A percentile compares a stretch with the other conserved stretches of the same genome.
These are phyloP conservation scores for Australoheros scitulus DNA, from an alignment of 2,113 vertebrate species.

Conservation along the genomic window DNA sequence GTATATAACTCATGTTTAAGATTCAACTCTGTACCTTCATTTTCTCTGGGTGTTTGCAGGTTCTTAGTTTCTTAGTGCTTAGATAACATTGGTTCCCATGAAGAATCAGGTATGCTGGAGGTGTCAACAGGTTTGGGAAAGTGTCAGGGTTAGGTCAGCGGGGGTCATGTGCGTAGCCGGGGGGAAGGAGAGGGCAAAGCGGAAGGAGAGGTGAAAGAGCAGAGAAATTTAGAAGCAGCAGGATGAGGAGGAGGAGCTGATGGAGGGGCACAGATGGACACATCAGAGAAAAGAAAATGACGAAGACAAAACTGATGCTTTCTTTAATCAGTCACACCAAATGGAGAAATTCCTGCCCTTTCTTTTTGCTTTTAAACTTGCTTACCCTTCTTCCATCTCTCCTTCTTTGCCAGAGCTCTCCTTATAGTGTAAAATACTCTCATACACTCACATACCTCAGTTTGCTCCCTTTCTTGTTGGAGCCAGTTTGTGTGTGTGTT, in stretches of 20 bases:
- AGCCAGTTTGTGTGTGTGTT: not conserved
- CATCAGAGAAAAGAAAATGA: conserved; percentile 59
- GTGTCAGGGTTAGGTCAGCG: conserved; percentile 66
- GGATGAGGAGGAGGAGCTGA: conserved; percentile 55
- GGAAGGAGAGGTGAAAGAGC: conserved; percentile 58
- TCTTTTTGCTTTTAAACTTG: not conserved
- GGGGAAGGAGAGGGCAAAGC: conserved; percentile 37
- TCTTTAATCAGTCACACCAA: conserved; percentile 44
- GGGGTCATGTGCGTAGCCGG: conserved; percentile 54
- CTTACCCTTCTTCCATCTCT: conserved; percentile 4
- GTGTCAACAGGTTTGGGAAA: conserved; percentile 67
- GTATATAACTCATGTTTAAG: not conserved
- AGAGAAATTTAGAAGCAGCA: conserved; percentile 12
- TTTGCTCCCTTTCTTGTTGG: not conserved
- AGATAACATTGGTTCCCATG: conserved; percentile 70
- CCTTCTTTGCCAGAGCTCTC: not conserved
- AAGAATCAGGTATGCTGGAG: conserved; percentile 71
- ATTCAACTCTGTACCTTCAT: not conserved
- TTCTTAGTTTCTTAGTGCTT: not conserved
- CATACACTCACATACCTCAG: not conserved
- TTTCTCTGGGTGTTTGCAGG: not conserved
- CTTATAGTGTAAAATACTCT: not conserved
- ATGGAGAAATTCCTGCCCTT: conserved; percentile 26
- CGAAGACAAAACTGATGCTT: conserved; percentile 48
- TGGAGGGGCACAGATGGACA: conserved; percentile 69